Evolutionary conservation across 2,113 vertebrate species (phyloP).

Genomic region (Theristicus caerulescens): DNA sequence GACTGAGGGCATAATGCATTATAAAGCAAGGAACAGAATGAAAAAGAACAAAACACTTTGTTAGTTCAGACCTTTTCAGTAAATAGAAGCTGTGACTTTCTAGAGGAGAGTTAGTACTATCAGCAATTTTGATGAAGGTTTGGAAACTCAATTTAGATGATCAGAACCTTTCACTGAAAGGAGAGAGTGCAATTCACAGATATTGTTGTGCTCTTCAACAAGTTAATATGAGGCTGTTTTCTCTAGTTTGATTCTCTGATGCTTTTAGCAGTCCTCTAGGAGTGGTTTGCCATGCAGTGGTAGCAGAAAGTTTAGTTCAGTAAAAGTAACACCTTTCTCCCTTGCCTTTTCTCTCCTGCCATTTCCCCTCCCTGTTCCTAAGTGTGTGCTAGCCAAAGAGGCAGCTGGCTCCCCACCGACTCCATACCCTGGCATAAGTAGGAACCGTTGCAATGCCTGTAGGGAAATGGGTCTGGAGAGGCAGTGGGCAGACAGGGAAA

Average conservation of each 20-base stretch:
- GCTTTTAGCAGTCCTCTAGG: not conserved
- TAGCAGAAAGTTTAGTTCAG: not conserved
- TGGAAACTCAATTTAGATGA: not conserved
- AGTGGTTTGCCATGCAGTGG: not conserved
- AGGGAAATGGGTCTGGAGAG: not conserved
- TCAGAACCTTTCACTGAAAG: not conserved
- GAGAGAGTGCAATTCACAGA: not conserved
- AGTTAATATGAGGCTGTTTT: not conserved
- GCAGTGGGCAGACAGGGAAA: not conserved
- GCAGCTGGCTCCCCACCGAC: not conserved
- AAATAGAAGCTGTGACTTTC: not conserved
- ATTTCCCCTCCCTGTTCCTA: not conserved
- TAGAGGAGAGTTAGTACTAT: not conserved
- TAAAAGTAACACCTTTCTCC: not conserved
- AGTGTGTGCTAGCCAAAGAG: rapidly evolving
- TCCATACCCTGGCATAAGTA: too few relatives aligned
- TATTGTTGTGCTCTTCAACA: not conserved
- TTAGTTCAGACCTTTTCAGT: not conserved
- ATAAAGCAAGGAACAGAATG: not conserved
- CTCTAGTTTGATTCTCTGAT: not conserved
- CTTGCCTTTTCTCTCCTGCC: not conserved
- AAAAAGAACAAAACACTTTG: not conserved
- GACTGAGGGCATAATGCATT: not conserved
- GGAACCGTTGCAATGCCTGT: rapidly evolving
- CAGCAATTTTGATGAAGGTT: not conserved